phyloP scores from a whole-genome alignment of 2,888 invertebrate species.

The Pheosia gnoma region DNA sequence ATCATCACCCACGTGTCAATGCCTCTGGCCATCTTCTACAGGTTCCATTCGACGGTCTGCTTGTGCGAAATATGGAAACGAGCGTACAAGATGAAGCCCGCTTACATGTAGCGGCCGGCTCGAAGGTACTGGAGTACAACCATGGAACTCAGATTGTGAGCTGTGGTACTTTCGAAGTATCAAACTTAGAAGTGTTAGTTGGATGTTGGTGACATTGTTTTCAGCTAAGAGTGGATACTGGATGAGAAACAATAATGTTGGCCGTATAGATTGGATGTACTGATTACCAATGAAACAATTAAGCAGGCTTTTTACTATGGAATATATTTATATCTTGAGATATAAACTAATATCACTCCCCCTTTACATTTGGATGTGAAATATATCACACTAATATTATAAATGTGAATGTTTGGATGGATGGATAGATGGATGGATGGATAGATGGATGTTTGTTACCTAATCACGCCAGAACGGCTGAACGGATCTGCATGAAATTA shows the following conservation, averaged over 20 bases:
- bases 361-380: too few relatives aligned
- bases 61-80: constrained; percentile 98
- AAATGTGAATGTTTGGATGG: too few relatives aligned
- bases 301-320: too few relatives aligned
- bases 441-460: too few relatives aligned
- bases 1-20: constrained; percentile 97
- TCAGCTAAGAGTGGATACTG: constrained; percentile 47
- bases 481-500: too few relatives aligned
- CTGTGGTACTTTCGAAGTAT: constrained; percentile 58
- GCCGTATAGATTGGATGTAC: constrained; percentile 23
- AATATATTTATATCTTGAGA: too few relatives aligned
- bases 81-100: constrained; percentile 95
- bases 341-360: too few relatives aligned
- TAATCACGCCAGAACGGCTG: too few relatives aligned
- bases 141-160: constrained; percentile 47
- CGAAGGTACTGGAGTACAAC: constrained; percentile 61
- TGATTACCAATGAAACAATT: constrained; percentile 24
- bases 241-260: constrained; percentile 24
- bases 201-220: constrained; percentile 75
- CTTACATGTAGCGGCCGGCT: constrained; percentile 89
- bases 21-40: constrained; percentile 96
- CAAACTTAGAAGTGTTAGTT: constrained; percentile 52
- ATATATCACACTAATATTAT: too few relatives aligned
- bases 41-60: constrained; percentile 97
- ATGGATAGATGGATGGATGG: too few relatives aligned